Evolutionary conservation across 2,888 invertebrate genomes (phyloP), one percentile per base, ranked within the genome.

Genomic region (Drosophila setosimentum): DNA sequence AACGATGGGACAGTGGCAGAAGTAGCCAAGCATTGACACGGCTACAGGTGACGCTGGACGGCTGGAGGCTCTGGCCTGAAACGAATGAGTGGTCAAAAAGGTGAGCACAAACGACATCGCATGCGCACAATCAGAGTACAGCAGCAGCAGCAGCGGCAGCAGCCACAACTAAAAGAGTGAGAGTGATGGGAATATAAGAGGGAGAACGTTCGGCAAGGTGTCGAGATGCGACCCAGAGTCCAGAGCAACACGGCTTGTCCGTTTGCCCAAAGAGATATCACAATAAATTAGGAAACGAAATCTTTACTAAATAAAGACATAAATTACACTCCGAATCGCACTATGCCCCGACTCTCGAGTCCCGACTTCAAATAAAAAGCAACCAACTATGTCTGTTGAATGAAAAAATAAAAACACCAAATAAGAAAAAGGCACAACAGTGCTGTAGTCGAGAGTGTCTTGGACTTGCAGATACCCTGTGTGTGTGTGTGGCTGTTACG

Each of bases 221-320:
- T 87, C 85, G 90, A 83, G 42, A 18, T 53, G 8, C n/a, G 55
- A 27, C n/a, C 27, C 37, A 37, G 57, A 57, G 57, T 21, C 57
- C 57, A 57, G 42, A 42, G 57, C 29, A 30, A 57, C 45, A 24
- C 42, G 30, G 57, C 30, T 57, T 80, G 82, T 78, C 82, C 83
- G 80, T 86, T 90, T 83, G 82, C 79, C 87, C 91, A 84, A 78
- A 91, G 85, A 91, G 91, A 90, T 92, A 92, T 91, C 90, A 91
- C 91, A 92, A 92, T 92, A 92, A 92, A 92, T 92, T 92, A 92
- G 92, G 91, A 91, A 91, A 92, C 90, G 92, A 92, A 92, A 92
- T 92, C 92, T 92, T 89, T 89, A 91, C 91, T 92, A 92, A 92
- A 92, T 92, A 92, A 92, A 92, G 91, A 91, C 92, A 92, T 92